Evolutionary conservation across 2,113 vertebrate species (phyloP), one percentile per base, ranked within the genome.

Genomic region (Haemorhous mexicanus): DNA sequence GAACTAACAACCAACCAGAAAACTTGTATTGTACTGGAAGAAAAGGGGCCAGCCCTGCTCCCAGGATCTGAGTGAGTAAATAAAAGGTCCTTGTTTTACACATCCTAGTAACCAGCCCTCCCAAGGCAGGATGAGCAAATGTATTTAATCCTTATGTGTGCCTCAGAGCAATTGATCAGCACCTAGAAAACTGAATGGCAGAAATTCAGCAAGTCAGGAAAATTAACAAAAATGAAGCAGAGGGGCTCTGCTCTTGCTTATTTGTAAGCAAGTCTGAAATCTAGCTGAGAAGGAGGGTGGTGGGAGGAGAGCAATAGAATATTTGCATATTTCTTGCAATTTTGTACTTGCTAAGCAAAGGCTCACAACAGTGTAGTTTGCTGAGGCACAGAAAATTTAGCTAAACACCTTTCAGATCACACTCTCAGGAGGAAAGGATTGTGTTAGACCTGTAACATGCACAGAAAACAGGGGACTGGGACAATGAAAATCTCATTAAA

Each of bases 141-240:
- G 12, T 30, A 32, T 89, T 80, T 59, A 84, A 72, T 91, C 85
- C 88, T 91, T 58, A 41, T 46, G 61, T 75, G 47, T 7, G 30
- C 41, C 89, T 91, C 67, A 78, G 89, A 94, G 53, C 52, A 72
- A 94, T 88, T 88, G 87, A 93, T 68, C 1, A 2, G 70, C 56
- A 80, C 24, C 28, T 35, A 58, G 75, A 90, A 95, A 91, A 84
- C n/a, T 24, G 76, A 68, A 82, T 12, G 69, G 79, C 62, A 95
- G 90, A 91, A 85, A 84, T 62, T 85, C 66, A 79, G 59, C 89
- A 87, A 74, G 82, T 75, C 80, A 61, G 68, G 70, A 46, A 46
- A 91, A 95, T 90, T 85, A 79, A 80, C 46, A 77, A 53, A 67
- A 95, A 89, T 63, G 94, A 97, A 87, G 68, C 87, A 63, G 77